phyloP scores from a whole-genome alignment of 1,140 invertebrate genomes.

The Gryon sp. region DNA sequence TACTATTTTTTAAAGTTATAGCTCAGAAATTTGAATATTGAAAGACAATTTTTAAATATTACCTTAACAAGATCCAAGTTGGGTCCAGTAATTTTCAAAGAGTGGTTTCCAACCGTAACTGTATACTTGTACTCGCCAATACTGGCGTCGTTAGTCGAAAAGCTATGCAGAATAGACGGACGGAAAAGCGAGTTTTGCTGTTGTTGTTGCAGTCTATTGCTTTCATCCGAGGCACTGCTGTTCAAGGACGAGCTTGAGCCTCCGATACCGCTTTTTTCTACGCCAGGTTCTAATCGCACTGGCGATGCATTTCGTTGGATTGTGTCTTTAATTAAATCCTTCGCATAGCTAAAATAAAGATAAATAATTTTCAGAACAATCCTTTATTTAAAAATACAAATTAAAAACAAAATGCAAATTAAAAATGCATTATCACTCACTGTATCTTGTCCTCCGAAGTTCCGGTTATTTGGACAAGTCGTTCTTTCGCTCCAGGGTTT shows the following conservation, averaged over 20 bases:
- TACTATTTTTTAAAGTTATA: too few species aligned
- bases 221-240: constrained; percentile 87
- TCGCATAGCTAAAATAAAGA: constrained; percentile 85
- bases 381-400: neutral
- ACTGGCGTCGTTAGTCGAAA: constrained; percentile 90
- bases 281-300: constrained; percentile 84
- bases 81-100: constrained; percentile 90
- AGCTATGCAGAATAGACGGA: constrained; percentile 85
- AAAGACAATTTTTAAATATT: too few species aligned
- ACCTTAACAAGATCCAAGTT: constrained; percentile 91
- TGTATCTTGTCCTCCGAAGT: constrained; percentile 94
- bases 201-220: constrained; percentile 76
- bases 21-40: too few species aligned
- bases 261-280: constrained; percentile 82
- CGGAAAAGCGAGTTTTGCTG: constrained; percentile 70
- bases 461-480: constrained; percentile 95
- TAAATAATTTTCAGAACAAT: neutral
- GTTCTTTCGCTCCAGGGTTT: constrained; percentile 93
- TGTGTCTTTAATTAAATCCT: constrained; percentile 94
- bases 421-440: constrained; percentile 82
- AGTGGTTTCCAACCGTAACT: constrained; percentile 88
- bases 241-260: constrained; percentile 85
- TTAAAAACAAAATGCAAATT: constrained; percentile 9
- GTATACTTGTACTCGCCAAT: constrained; percentile 93
- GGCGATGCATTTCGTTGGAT: constrained; percentile 95